Evolutionary conservation across 2,113 vertebrate genomes (phyloP).

Genomic region (Oreochromis tanganicae): DNA sequence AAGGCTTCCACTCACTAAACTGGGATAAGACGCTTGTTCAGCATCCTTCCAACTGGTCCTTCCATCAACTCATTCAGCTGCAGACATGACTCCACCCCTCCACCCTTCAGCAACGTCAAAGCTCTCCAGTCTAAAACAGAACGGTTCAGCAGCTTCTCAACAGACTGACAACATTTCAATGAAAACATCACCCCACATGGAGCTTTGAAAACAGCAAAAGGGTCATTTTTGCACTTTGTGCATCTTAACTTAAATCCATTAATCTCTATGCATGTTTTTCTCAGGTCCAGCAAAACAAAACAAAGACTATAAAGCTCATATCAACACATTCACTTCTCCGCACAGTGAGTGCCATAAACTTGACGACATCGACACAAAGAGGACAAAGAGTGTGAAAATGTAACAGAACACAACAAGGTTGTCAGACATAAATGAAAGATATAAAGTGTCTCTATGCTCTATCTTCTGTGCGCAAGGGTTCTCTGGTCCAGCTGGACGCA

Average conservation of each 20-base stretch:
- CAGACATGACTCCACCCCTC: neutral
- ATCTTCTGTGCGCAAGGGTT: conserved; percentile 9
- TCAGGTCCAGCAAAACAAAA: neutral
- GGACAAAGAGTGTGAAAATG: conserved; percentile 25
- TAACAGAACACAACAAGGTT: conserved; percentile 32
- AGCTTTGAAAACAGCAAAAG: neutral
- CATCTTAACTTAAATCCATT: neutral
- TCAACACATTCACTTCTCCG: neutral
- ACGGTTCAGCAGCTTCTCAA: neutral
- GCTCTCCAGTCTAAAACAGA: neutral
- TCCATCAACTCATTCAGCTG: neutral
- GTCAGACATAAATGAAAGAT: conserved; percentile 39
- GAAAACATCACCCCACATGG: neutral
- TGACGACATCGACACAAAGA: conserved; percentile 21
- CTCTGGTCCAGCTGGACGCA: conserved; percentile 14
- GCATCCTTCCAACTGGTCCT: neutral
- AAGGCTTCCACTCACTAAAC: neutral
- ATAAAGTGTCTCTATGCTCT: conserved; percentile 66
- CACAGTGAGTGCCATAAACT: neutral
- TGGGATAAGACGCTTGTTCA: neutral
- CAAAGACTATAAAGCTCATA: conserved; percentile 1
- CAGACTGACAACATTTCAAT: neutral
- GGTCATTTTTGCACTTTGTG: neutral
- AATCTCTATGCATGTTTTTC: neutral
- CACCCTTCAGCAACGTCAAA: neutral